Conservation (phyloP, 2,797 vertebrate species). For the Petrocephalus schoutedeni region DNA sequence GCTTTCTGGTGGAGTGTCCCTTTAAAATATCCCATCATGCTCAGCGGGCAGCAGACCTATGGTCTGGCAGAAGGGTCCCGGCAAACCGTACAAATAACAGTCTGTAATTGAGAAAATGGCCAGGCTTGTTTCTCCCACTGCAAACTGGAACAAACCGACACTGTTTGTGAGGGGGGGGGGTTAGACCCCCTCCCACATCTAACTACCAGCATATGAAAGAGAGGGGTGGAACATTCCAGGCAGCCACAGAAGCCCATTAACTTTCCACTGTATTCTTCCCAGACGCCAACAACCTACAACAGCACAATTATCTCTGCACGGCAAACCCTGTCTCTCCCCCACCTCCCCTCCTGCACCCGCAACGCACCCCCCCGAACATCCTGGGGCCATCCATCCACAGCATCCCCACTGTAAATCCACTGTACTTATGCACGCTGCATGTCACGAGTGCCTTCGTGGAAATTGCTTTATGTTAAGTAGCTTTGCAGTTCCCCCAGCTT, state of each 20-base stretch:
- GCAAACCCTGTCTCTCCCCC: neutral
- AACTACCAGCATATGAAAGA: conserved; percentile 24
- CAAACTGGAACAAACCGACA: conserved; percentile 3
- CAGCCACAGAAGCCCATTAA: conserved; percentile 22
- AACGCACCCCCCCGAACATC: neutral
- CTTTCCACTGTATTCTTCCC: conserved; percentile 20
- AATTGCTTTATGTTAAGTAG: neutral
- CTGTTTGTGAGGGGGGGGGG: neutral
- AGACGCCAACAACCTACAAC: neutral
- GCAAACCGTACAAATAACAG: neutral
- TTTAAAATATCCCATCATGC: conserved; percentile 20
- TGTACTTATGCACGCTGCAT: neutral
- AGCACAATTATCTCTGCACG: neutral
- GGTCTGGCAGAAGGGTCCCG: neutral
- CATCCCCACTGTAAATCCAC: neutral
- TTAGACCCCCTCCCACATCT: neutral
- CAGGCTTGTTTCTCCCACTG: conserved; percentile 2
- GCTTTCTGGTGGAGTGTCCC: neutral
- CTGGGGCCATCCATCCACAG: neutral
- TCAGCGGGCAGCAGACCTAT: neutral
- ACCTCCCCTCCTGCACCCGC: neutral
- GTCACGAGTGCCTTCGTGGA: neutral
- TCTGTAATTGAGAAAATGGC: conserved; percentile 10
- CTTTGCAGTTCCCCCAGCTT: neutral
- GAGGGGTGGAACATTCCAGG: conserved; percentile 18